A percentile compares a stretch with the other conserved stretches of the same genome.
These are phyloP conservation scores for Girardia tigrina DNA, from an alignment of 2,888 invertebrate species.

Conservation along the genomic window DNA sequence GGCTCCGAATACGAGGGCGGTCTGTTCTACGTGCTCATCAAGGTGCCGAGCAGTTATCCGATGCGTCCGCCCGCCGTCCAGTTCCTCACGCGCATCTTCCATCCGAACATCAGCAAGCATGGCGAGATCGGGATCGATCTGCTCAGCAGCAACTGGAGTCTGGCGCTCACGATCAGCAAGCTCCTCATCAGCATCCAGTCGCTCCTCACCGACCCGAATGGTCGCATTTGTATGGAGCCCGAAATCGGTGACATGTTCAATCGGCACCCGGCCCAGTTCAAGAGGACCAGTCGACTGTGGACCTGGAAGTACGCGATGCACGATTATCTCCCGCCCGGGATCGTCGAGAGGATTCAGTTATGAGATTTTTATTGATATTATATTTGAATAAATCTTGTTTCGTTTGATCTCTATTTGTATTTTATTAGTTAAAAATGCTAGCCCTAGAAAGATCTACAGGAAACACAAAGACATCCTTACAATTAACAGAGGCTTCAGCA, in stretches of 20 bases:
- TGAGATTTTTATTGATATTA: neutral
- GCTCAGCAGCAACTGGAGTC: slow-evolving; percentile 87
- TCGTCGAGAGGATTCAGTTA: neutral
- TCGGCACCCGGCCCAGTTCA: slow-evolving; percentile 61
- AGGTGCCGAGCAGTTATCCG: slow-evolving; percentile 69
- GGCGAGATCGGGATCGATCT: slow-evolving; percentile 88
- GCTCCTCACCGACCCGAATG: slow-evolving; percentile 62
- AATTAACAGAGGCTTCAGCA: neutral
- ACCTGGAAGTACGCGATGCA: slow-evolving; percentile 67
- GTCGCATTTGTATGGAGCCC: slow-evolving; percentile 77
- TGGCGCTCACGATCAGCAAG: slow-evolving; percentile 73
- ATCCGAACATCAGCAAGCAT: slow-evolving; percentile 83
- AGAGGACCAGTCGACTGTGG: slow-evolving; percentile 68
- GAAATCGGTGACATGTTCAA: slow-evolving; percentile 66
- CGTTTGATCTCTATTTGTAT: neutral
- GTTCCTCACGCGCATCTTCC: slow-evolving; percentile 71
- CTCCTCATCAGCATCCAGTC: slow-evolving; percentile 51
- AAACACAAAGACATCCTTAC: neutral
- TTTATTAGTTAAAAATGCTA: too few species aligned
- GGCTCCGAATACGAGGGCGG: slow-evolving; percentile 88
- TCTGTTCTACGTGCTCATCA: slow-evolving; percentile 73
- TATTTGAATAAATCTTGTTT: neutral
- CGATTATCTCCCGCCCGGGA: slow-evolving; percentile 38
- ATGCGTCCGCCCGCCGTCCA: slow-evolving; percentile 77
- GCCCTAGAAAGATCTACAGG: too few species aligned